Conservation (phyloP, 2,113 vertebrate species). For the Poecilia latipinna region DNA sequence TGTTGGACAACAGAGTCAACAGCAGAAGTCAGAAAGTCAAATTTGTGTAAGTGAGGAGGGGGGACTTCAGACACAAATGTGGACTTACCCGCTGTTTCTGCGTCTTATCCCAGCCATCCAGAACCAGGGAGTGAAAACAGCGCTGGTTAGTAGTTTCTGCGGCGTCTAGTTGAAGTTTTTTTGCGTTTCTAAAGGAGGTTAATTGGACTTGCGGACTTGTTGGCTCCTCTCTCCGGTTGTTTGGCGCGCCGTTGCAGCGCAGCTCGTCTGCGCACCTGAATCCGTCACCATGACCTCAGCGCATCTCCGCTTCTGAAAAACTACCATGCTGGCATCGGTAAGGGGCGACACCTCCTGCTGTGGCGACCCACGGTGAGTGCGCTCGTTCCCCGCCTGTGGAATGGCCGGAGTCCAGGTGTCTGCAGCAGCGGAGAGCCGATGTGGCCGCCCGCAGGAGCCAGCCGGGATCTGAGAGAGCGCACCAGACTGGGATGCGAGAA, state of each 20-base stretch:
- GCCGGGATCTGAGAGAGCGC: conserved; percentile 64
- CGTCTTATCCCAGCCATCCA: neutral
- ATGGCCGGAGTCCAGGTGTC: conserved; percentile 60
- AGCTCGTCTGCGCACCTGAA: conserved; percentile 49
- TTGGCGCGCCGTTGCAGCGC: conserved; percentile 22
- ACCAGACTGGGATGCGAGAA: conserved; percentile 70
- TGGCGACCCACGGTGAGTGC: conserved; percentile 44
- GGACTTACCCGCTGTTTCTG: neutral
- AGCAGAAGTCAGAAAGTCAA: conserved; percentile 74
- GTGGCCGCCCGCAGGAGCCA: conserved; percentile 63
- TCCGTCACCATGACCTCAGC: conserved; percentile 39
- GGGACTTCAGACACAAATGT: neutral
- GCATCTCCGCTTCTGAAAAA: conserved; percentile 7
- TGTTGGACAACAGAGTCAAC: conserved; percentile 53
- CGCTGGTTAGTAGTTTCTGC: neutral
- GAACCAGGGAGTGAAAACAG: neutral
- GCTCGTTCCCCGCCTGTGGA: conserved; percentile 30
- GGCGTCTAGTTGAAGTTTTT: neutral
- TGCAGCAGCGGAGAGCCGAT: conserved; percentile 34
- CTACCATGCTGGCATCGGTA: conserved; percentile 7
- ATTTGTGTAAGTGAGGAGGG: conserved; percentile 35
- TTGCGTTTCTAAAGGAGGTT: conserved; percentile 9
- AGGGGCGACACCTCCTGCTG: conserved; percentile 20
- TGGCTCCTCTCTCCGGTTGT: conserved; percentile 28
- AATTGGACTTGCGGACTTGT: conserved; percentile 60